Base-by-base conservation (phyloP, 2,888 invertebrate genomes). In the Pycnomerus fuliginosus region DNA sequence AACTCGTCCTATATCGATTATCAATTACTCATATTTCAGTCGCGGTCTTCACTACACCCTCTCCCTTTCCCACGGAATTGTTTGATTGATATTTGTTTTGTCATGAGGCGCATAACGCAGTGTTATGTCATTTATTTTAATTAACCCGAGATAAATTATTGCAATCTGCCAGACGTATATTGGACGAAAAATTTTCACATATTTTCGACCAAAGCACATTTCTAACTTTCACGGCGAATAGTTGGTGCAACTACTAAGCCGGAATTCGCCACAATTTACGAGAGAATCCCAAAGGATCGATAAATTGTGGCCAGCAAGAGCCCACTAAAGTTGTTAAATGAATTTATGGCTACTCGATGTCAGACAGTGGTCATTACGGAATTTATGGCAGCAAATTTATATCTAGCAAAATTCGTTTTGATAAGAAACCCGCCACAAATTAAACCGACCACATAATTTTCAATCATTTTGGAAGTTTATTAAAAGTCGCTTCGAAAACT, bases 261-360 rank as follows among this genome's bases (percentile, higher is more conserved):
- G 48, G 54, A 61, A 60, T 64, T 61, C 34, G 16, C 30, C 58
- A 55, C 48, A 53, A 48, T 54, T 50, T 33, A 46, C 44, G 50
- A 53, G 52, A 53, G 50, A 48, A 59, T 52, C 64, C 68, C 68
- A 66, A 32, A 55, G 65, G 68, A 56, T 55, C 62, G 54, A 64
- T 72, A 72, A 72, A 72, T 72, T 72, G 69, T 62, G 69, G 68
- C 63, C 57, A 58, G 65, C 67, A 68, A 68, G 65, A 69, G 65
- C 66, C 41, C 64, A 65, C 67, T 67, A 69, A 71, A 72, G 69
- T 72, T 72, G 69, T 71, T 73, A 72, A 73, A 73, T 73, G 71
- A 72, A 73, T 73, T 73, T 73, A 73, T 68, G 61, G 70, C 63
- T 62, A 65, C 65, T 65, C 57, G 58, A 65, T 58, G 69, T 69